Conservation (phyloP, 64 coral and sea anemone genomes). For the Acropora tenuis region DNA sequence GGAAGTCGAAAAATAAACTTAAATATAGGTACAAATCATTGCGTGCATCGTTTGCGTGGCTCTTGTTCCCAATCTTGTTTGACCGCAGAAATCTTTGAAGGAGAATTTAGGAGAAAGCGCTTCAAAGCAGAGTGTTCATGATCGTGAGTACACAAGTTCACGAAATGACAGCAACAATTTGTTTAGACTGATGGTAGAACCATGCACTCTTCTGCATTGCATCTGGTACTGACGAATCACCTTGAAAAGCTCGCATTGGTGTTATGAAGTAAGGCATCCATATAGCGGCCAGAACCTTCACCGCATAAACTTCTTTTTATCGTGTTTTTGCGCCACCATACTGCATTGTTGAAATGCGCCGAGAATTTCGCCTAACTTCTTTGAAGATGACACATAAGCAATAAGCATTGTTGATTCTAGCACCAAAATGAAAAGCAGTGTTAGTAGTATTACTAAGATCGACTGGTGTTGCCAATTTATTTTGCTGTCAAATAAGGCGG, state of each 20-base stretch:
- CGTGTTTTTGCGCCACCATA: not conserved
- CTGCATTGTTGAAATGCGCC: constrained; percentile 51
- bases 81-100: not conserved
- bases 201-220: constrained; percentile 34
- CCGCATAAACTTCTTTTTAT: constrained; percentile 65
- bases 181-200: constrained; percentile 73
- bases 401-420: constrained; percentile 71
- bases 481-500: constrained; percentile 65
- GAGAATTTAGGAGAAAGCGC: constrained; percentile 56
- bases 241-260: constrained; percentile 65
- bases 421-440: constrained; percentile 75
- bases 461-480: constrained; percentile 79
- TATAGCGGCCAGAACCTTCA: constrained; percentile 81
- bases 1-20: too few species aligned
- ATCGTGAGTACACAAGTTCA: constrained; percentile 66
- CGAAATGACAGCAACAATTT: constrained; percentile 90
- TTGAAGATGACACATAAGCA: constrained; percentile 79
- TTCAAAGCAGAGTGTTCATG: constrained; percentile 79
- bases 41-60: not conserved
- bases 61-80: not conserved
- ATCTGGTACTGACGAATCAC: constrained; percentile 14
- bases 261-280: constrained; percentile 89
- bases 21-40: too few species aligned
- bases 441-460: constrained; percentile 57
- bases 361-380: constrained; percentile 74